Base-by-base conservation (phyloP, 2,888 invertebrate species). In the Euplexia lucipara region DNA sequence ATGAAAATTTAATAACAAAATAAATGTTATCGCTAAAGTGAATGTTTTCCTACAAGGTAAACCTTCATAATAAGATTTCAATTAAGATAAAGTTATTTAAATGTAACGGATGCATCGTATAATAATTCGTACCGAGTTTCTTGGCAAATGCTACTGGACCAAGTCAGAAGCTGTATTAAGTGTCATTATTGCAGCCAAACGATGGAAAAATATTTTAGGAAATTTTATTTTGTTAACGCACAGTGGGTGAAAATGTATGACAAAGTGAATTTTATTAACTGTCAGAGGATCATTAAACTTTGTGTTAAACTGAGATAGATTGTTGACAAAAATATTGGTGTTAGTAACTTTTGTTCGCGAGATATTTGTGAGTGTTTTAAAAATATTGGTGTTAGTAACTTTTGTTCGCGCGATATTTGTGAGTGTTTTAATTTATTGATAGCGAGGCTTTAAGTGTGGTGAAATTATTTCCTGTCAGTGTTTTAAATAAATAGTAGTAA, bases 31-130 rank as follows among this genome's bases (percentile, higher is more conserved):
- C 41, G 57, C 60, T 68, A 74, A 83, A 76, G 64, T 73, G 68
- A 82, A 72, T 66, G 81, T 80, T 66, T 69, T 68, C 66, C 76
- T 66, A 57, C 54, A 58, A 26, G 26, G 26, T 26, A 66, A 59
- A 68, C 71, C 59, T 72, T 66, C 61, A 81, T 82, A 81, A 85
- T 84, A 86, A 88, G 88, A 90, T 90, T 90, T 87, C 88, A 88
- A 89, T 90, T 90, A 88, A 88, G 90, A 90, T 90, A 90, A 84
- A 84, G 81, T 86, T 87, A 87, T 89, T 90, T 89, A 87, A 91
- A 91, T 89, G 88, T 85, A 80, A 84, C 78, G 85, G 85, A 89
- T 86, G 87, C 88, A 84, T 87, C 85, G 87, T 89, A 87, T 89
- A 88, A 92, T 91, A 89, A 89, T 85, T 87, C 72, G 67, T 82